Evolutionary conservation across 2,797 vertebrate genomes (phyloP).

Genomic region (Bovichtus diacanthus): DNA sequence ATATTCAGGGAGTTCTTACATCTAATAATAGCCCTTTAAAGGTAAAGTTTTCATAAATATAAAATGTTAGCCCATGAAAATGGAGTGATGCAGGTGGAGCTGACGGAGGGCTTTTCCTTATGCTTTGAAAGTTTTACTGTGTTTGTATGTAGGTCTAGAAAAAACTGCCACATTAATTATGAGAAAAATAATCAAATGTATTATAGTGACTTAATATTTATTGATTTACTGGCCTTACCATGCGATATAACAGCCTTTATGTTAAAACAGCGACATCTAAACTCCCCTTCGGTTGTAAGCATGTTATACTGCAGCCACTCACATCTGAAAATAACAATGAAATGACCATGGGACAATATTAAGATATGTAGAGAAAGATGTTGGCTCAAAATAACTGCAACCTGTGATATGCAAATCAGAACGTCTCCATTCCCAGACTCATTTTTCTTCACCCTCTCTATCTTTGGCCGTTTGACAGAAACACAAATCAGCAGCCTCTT

Average conservation of each 20-base stretch:
- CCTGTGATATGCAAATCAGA: constrained; percentile 46
- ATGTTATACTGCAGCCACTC: background rate
- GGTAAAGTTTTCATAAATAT: constrained; percentile 33
- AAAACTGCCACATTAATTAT: too few relatives aligned
- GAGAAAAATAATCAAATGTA: background rate
- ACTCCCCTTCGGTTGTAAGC: background rate
- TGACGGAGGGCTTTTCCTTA: background rate
- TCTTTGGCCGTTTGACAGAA: constrained; percentile 42
- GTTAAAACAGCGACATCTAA: background rate
- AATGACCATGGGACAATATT: background rate
- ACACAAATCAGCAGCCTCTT: constrained; percentile 39
- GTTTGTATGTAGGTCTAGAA: background rate
- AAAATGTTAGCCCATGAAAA: constrained; percentile 12
- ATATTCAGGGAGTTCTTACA: constrained; percentile 13
- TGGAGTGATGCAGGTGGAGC: constrained; percentile 11
- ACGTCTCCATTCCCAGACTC: constrained; percentile 20
- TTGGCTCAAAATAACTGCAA: constrained; percentile 20
- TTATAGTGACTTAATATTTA: background rate
- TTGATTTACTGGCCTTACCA: background rate
- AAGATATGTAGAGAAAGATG: background rate
- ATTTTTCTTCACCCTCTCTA: constrained; percentile 33
- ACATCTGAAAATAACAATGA: background rate
- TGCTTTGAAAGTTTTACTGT: background rate
- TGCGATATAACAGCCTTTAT: background rate
- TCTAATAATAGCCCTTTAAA: constrained; percentile 22